phyloP scores from a whole-genome alignment of 2,888 invertebrate species.

The Pemphredon lugubris region DNA sequence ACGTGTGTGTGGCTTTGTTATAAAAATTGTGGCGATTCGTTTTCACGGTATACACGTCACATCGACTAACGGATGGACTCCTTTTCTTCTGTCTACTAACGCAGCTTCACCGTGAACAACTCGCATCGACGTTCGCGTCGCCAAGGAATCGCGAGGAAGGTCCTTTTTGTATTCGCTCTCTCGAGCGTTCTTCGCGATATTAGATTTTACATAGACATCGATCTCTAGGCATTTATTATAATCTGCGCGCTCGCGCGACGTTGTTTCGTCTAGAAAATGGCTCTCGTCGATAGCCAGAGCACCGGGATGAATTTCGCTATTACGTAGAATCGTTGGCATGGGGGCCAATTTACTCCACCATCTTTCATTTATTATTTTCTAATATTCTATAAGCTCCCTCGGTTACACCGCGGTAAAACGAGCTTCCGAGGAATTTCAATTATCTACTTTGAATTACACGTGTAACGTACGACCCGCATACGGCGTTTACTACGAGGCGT shows the following conservation, averaged over 20 bases:
- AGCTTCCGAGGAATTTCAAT: slow-evolving; percentile 15
- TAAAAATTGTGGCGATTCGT: slow-evolving; percentile 31
- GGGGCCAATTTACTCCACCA: neutral
- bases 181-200: neutral
- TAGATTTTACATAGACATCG: slow-evolving; percentile 35
- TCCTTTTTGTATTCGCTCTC: neutral
- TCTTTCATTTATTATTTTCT: neutral
- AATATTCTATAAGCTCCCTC: slow-evolving; percentile 19
- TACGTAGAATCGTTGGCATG: neutral
- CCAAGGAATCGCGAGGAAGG: neutral
- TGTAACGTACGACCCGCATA: slow-evolving; percentile 52
- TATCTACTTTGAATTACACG: slow-evolving; percentile 33
- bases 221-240: slow-evolving; percentile 39
- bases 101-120: neutral
- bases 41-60: slow-evolving; percentile 25
- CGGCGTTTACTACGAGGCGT: slow-evolving; percentile 53
- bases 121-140: neutral
- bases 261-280: neutral
- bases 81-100: neutral
- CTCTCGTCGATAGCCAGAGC: neutral
- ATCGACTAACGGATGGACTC: slow-evolving; percentile 39
- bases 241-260: slow-evolving; percentile 20
- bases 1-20: slow-evolving; percentile 16
- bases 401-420: neutral
- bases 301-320: too few species aligned